Evolutionary conservation across 2,888 invertebrate genomes (phyloP).

Genomic region (Andrena chrysosceles): DNA sequence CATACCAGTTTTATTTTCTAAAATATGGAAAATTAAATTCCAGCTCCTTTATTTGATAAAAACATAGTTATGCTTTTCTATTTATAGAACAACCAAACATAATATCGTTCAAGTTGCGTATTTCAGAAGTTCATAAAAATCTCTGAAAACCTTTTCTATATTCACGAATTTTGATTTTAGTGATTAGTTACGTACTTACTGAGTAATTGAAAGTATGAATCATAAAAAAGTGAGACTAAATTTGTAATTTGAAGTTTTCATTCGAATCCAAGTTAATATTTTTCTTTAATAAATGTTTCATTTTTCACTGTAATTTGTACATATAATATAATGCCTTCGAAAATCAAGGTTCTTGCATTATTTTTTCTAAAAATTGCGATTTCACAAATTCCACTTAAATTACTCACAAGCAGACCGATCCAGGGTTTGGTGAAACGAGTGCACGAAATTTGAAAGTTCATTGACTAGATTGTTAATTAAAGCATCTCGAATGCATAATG

Average conservation of each 20-base stretch:
- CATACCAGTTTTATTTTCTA: background rate
- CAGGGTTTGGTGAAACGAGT: background rate
- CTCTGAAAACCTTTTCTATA: too few species aligned
- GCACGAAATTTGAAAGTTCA: conserved; percentile 21
- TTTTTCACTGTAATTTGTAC: too few species aligned
- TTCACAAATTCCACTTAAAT: background rate
- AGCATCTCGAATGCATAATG: background rate
- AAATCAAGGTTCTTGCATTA: background rate
- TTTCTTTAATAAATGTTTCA: too few species aligned
- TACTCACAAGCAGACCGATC: background rate
- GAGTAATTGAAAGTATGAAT: too few species aligned
- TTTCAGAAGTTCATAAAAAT: too few species aligned
- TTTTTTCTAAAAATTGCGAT: too few species aligned
- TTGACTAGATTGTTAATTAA: conserved; percentile 9
- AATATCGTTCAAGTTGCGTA: too few species aligned
- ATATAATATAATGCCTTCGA: background rate
- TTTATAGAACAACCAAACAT: background rate
- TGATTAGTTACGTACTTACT: too few species aligned
- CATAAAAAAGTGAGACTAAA: too few species aligned
- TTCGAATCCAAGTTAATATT: too few species aligned
- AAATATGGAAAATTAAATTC: background rate
- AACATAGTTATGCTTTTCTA: background rate
- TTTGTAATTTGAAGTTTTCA: too few species aligned
- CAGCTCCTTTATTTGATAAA: background rate
- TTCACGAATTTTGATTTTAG: too few species aligned